These are phyloP conservation scores for Sebastes hubbsi DNA, from an alignment of 2,797 vertebrate species.

Conservation along the genomic window DNA sequence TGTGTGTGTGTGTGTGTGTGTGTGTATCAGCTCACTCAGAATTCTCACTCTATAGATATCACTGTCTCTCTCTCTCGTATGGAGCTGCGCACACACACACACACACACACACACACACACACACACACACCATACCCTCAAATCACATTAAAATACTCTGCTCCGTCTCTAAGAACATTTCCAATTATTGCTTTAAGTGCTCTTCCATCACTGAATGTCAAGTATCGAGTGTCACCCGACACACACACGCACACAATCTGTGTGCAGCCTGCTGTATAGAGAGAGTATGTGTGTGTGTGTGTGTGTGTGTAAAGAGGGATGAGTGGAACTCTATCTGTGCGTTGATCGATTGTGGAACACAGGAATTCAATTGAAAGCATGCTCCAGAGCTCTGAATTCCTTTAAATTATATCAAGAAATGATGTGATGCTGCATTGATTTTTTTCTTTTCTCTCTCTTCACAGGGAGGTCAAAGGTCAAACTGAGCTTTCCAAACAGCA, in stretches of 20 bases:
- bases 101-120: not conserved
- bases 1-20: slow-evolving; percentile 72
- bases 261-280: not conserved
- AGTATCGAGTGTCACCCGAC: slow-evolving; percentile 38
- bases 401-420: slow-evolving; percentile 38
- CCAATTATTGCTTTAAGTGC: slow-evolving; percentile 90
- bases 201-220: slow-evolving; percentile 75
- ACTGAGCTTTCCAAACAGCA: not conserved
- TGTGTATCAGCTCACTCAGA: not conserved
- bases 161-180: slow-evolving; percentile 92
- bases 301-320: not conserved
- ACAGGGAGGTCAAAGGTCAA: not conserved
- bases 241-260: not conserved
- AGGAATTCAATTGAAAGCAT: slow-evolving; percentile 25
- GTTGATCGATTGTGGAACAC: slow-evolving; percentile 9
- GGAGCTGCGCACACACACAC: not conserved
- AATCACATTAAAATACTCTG: slow-evolving; percentile 87
- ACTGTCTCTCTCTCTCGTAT: not conserved
- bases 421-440: slow-evolving; percentile 19
- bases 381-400: slow-evolving; percentile 30
- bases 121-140: not conserved
- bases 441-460: not conserved
- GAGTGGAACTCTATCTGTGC: slow-evolving; percentile 3
- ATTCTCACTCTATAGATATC: slow-evolving; percentile 11
- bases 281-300: not conserved